Conservation (phyloP, 2,797 vertebrate species). For the Arnoldichthys spilopterus region DNA sequence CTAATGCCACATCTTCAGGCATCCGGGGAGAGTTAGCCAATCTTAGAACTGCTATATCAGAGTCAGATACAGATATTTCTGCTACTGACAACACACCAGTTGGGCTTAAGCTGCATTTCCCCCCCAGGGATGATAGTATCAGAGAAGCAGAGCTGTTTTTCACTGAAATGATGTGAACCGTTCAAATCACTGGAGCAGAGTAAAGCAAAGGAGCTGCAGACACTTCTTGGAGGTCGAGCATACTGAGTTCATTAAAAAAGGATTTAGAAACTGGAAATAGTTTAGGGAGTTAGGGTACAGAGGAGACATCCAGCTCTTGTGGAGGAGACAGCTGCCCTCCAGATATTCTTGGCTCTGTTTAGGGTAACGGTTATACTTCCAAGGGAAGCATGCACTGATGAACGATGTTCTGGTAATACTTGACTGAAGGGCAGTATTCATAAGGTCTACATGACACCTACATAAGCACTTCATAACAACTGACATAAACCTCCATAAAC, state of each 20-base stretch:
- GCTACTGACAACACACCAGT: not conserved
- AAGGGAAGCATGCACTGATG: not conserved
- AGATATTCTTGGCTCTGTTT: not conserved
- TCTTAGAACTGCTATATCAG: too few species aligned
- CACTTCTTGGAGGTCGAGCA: not conserved
- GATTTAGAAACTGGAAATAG: not conserved
- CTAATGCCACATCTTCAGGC: too few species aligned
- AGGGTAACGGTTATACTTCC: not conserved
- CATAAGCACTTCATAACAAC: too few species aligned
- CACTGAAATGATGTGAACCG: not conserved
- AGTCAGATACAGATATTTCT: not conserved
- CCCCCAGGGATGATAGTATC: not conserved
- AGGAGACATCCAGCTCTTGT: not conserved
- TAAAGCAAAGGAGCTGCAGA: not conserved
- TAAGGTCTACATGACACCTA: too few species aligned
- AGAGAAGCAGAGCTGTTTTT: not conserved
- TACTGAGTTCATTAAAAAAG: not conserved
- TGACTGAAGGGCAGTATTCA: too few species aligned
- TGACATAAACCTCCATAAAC: too few species aligned
- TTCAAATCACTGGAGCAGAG: not conserved
- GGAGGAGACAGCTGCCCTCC: not conserved
- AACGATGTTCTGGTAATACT: too few species aligned
- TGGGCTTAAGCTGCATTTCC: not conserved
- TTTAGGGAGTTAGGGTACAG: not conserved
- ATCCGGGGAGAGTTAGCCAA: too few species aligned